These are phyloP conservation scores for Lutjanus erythropterus DNA, from an alignment of 2,113 vertebrate species.

Conservation along the genomic window DNA sequence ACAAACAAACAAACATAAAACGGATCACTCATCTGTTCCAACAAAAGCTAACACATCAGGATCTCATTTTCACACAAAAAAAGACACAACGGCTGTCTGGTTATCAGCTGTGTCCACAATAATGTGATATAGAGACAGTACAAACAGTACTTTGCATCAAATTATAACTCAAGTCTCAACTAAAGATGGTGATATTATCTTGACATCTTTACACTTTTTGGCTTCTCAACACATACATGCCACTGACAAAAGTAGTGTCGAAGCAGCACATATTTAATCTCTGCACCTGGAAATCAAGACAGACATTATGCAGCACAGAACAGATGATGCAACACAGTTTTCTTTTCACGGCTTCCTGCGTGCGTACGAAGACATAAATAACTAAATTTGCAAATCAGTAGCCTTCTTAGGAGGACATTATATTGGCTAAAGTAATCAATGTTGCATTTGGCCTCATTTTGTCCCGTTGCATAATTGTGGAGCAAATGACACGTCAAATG, in stretches of 20 bases:
- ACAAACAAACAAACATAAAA: neutral
- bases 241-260: conserved; percentile 19
- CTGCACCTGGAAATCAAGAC: conserved; percentile 15
- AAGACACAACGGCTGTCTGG: neutral
- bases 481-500: conserved; percentile 35
- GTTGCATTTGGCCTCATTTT: conserved; percentile 12
- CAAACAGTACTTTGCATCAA: neutral
- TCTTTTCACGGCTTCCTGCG: neutral
- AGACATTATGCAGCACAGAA: neutral
- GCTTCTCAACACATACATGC: conserved; percentile 17
- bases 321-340: neutral
- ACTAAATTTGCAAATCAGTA: neutral
- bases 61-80: conserved; percentile 47
- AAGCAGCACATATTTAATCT: conserved; percentile 5
- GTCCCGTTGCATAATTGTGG: conserved; percentile 6
- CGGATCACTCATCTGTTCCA: neutral
- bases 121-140: conserved; percentile 4
- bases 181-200: conserved; percentile 6
- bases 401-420: neutral
- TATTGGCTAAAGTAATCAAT: neutral
- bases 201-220: neutral
- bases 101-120: conserved; percentile 5
- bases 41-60: conserved; percentile 33
- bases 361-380: neutral
- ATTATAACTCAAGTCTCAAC: neutral